Conservation (phyloP, 2,113 vertebrate genomes). For the Oplegnathus fasciatus region DNA sequence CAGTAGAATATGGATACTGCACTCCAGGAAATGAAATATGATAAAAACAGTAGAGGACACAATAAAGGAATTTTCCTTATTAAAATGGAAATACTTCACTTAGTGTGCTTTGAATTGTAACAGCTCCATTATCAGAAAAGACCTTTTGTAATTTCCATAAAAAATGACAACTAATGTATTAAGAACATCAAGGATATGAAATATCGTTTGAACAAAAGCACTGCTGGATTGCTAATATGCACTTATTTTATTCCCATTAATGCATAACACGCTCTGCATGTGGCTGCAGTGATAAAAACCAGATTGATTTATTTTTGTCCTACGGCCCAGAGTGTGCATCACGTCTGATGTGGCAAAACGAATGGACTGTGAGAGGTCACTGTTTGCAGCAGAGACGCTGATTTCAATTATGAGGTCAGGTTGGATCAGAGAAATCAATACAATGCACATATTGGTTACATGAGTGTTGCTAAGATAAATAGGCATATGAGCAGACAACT, state of each 20-base stretch:
- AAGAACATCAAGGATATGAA: not conserved
- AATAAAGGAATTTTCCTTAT: not conserved
- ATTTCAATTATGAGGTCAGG: constrained; percentile 51
- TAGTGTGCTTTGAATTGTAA: not conserved
- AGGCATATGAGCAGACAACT: not conserved
- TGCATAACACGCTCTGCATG: not conserved
- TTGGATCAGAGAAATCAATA: constrained; percentile 49
- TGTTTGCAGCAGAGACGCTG: constrained; percentile 32
- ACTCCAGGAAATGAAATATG: constrained; percentile 9
- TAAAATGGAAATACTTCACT: not conserved
- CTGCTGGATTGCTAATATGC: not conserved
- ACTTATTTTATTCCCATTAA: constrained; percentile 6
- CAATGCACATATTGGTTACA: constrained; percentile 21
- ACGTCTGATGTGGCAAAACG: constrained; percentile 50
- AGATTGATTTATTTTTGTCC: constrained; percentile 60
- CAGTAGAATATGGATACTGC: not conserved
- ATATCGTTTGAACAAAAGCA: not conserved
- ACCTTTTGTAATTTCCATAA: not conserved
- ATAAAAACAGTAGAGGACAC: not conserved
- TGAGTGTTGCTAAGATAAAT: not conserved
- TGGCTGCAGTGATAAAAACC: constrained; percentile 21
- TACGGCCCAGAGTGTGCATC: constrained; percentile 42
- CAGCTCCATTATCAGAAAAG: not conserved
- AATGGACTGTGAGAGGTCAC: constrained; percentile 61
- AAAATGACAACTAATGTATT: not conserved